Evolutionary conservation across 1,140 invertebrate genomes (phyloP).

Genomic region (Drosophila melanica): DNA sequence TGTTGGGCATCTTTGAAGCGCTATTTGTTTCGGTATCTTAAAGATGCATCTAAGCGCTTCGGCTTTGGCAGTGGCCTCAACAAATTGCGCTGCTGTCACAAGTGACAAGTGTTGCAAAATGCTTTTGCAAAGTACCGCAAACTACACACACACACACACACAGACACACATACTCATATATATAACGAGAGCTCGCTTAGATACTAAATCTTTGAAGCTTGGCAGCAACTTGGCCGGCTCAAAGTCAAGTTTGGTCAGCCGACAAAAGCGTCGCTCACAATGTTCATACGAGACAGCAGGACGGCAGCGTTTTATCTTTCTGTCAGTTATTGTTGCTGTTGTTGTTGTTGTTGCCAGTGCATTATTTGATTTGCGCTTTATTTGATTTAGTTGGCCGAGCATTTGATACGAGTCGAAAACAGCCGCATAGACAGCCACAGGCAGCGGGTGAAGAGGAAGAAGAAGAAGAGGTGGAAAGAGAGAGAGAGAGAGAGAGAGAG

Average conservation of each 20-base stretch:
- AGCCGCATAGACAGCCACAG: neutral
- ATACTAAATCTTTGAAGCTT: conserved; percentile 42
- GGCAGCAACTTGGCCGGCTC: conserved; percentile 40
- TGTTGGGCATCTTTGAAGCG: conserved; percentile 2
- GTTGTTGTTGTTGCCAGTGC: conserved; percentile 34
- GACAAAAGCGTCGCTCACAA: conserved; percentile 47
- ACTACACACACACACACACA: conserved; percentile 15
- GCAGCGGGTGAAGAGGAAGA: neutral
- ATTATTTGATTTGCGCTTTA: conserved; percentile 64
- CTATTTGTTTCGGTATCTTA: conserved; percentile 29
- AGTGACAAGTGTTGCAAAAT: conserved; percentile 67
- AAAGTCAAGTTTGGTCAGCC: conserved; percentile 65
- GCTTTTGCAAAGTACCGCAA: conserved; percentile 46
- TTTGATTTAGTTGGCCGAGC: conserved; percentile 57
- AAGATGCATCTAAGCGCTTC: conserved; percentile 25
- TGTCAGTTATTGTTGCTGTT: conserved; percentile 18
- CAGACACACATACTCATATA: neutral
- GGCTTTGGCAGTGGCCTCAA: conserved; percentile 9
- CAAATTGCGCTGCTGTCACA: conserved; percentile 56
- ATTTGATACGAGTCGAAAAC: conserved; percentile 37
- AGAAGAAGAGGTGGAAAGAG: neutral
- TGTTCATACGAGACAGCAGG: conserved; percentile 15
- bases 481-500: neutral
- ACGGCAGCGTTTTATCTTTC: conserved; percentile 52
- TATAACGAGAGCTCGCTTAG: conserved; percentile 1